Conservation (phyloP, 2,113 vertebrate genomes). For the Syrrhaptes paradoxus region DNA sequence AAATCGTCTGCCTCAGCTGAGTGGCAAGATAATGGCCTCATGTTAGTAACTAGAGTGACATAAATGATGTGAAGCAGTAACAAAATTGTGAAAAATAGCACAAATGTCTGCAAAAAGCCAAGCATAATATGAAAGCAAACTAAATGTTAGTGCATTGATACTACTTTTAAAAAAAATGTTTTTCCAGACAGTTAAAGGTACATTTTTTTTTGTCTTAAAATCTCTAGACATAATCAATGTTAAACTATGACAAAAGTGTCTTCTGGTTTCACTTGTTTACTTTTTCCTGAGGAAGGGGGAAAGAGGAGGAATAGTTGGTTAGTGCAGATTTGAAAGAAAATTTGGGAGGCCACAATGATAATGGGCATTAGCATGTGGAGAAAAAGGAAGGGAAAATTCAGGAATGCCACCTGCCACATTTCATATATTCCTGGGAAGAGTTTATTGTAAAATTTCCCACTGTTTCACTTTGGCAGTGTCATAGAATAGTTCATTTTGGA, state of each 20-base stretch:
- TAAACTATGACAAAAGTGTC: background rate
- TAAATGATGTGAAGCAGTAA: background rate
- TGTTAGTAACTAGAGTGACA: background rate
- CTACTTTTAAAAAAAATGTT: background rate
- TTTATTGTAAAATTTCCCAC: background rate
- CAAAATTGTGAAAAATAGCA: slow-evolving; percentile 1
- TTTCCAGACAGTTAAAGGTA: background rate
- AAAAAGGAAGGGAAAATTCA: background rate
- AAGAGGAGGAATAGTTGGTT: background rate
- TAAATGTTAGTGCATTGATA: background rate
- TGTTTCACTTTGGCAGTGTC: background rate
- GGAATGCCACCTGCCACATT: background rate
- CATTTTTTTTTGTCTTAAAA: background rate
- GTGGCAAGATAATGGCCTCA: background rate
- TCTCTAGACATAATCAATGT: background rate
- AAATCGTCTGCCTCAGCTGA: background rate
- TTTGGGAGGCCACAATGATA: background rate
- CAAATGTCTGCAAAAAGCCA: background rate
- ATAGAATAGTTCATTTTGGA: background rate
- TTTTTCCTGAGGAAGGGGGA: background rate
- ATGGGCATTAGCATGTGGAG: fast-evolving
- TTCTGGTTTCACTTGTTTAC: background rate
- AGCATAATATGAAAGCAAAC: background rate
- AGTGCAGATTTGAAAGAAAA: background rate
- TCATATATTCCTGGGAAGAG: background rate